Evolutionary conservation across 2,888 invertebrate species (phyloP).

Genomic region (Muschampia plurimacula): DNA sequence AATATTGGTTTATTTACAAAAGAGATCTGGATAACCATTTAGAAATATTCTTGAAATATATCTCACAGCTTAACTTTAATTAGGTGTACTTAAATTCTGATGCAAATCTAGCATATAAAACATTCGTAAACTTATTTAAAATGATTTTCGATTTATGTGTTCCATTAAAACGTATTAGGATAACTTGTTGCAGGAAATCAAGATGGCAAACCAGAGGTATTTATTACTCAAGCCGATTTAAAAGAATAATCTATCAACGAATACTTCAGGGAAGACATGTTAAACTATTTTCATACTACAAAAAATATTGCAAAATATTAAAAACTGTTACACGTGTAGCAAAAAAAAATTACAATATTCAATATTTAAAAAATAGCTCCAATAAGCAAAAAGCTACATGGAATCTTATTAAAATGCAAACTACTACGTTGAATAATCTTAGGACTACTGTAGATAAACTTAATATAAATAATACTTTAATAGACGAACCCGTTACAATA

Average conservation of each 20-base stretch:
- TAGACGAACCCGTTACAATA: background rate
- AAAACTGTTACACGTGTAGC: background rate
- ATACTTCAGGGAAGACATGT: background rate
- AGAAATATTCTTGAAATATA: slow-evolving; percentile 7
- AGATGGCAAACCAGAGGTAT: slow-evolving; percentile 16
- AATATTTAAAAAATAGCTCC: slow-evolving; percentile 1
- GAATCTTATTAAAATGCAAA: slow-evolving; percentile 1
- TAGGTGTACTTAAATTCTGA: background rate
- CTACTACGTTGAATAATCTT: slow-evolving; percentile 1
- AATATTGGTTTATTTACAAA: slow-evolving; percentile 3
- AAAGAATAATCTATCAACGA: slow-evolving; percentile 2
- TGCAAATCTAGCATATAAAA: background rate
- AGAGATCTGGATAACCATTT: background rate
- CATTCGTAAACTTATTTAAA: slow-evolving; percentile 5
- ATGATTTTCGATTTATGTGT: slow-evolving; percentile 12
- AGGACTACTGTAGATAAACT: background rate
- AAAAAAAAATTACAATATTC: slow-evolving; percentile 4
- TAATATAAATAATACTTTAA: background rate
- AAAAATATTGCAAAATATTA: background rate
- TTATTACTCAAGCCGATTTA: background rate
- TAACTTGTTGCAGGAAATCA: slow-evolving; percentile 12
- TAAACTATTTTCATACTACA: background rate
- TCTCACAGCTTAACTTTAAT: background rate
- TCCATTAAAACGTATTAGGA: slow-evolving; percentile 12
- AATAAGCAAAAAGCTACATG: slow-evolving; percentile 4